Percentiles rank a stretch among this genome's conserved stretches.
phyloP scores from a whole-genome alignment of 2,113 vertebrate species.

The Semnornis frantzii region DNA sequence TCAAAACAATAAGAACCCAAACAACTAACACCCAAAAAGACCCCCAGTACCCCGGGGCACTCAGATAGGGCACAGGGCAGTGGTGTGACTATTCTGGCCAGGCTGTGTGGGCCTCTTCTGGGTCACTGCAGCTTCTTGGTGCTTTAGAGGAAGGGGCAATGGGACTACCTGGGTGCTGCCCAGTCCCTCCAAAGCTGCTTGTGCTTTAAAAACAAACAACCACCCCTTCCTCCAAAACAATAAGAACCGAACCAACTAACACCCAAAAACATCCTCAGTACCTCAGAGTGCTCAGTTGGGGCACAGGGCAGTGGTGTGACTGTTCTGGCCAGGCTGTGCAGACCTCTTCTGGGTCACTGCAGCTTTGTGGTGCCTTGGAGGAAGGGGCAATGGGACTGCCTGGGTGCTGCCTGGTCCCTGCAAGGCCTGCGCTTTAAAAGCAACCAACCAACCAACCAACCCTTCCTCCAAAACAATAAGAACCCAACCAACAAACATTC shows the following conservation, averaged over 20 bases:
- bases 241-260: not conserved
- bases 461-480: too few relatives aligned
- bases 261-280: too few relatives aligned
- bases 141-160: not conserved
- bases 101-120: accelerated
- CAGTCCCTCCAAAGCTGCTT: too few relatives aligned
- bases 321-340: accelerated
- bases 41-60: not conserved
- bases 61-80: accelerated
- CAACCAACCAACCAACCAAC: not conserved
- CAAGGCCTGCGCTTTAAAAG: not conserved
- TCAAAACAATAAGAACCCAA: not conserved
- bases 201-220: not conserved
- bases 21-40: too few relatives aligned
- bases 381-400: not conserved
- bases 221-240: too few relatives aligned
- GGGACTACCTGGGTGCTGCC: not conserved
- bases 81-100: accelerated
- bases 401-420: not conserved
- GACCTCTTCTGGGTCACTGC: accelerated
- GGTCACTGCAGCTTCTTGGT: accelerated
- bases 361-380: accelerated
- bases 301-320: accelerated
- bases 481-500: not conserved
- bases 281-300: too few relatives aligned